Evolutionary conservation across 2,888 invertebrate species (phyloP), one percentile per base, ranked within the genome.

Genomic region (Agonopterix heracliana): DNA sequence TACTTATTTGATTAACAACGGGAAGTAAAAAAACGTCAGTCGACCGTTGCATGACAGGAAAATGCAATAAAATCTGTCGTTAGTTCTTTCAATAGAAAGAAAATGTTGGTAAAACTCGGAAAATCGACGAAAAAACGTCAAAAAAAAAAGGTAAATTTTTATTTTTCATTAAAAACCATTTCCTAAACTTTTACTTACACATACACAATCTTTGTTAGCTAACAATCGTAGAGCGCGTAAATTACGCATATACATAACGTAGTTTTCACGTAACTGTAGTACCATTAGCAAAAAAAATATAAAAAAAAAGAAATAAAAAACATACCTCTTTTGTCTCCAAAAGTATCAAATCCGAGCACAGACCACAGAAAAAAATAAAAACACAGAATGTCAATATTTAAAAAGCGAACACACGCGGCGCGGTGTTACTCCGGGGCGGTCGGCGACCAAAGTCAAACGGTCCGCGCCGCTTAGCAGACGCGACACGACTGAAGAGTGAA

Each of bases 381-480:
- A 78, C 62, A 64, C 54, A 57, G 61, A 67, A 61, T 50, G 54
- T 58, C 59, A 56, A 45, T 46, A 64, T 70, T 71, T 65, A 58
- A 66, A 69, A 64, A 68, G 67, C 66, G 66, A 67, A 68, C 82
- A 84, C 82, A 71, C 84, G 78, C 84, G 83, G 13, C 73, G 73
- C 54, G 54, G 48, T 52, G 50, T 49, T 53, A 54, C 53, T 53
- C 53, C 49, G 47, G 47, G 54, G 50, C 53, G 55, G 42, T 49
- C 51, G 14, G 12, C 56, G 55, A 51, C 56, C 51, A 48, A 48
- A 54, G 56, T 61, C 69, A 66, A 47, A n/a, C 36, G 44, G 76
- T 74, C 77, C 74, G 75, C 81, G 76, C 74, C 78, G 69, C 59
- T 53, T 60, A 66, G 66, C 66, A 68, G 78, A 74, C 78, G 78